Evolutionary conservation across 2,888 invertebrate genomes (phyloP).

Genomic region (Heliconius erato): DNA sequence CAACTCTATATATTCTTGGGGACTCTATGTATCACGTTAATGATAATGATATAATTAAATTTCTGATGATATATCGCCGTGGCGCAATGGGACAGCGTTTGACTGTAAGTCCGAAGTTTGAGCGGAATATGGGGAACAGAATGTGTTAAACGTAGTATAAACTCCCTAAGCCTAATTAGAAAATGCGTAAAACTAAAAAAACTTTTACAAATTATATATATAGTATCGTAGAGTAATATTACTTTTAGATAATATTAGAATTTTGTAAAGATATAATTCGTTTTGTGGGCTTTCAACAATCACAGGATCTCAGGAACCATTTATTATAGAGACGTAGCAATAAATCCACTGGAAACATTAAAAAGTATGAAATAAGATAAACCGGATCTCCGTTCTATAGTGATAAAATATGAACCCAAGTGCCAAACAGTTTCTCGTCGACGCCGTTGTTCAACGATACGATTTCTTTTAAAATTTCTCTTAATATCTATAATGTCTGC

Average conservation of each 20-base stretch:
- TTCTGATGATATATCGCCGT: too few relatives aligned
- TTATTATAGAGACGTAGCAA: conserved; percentile 68
- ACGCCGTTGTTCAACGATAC: conserved; percentile 38
- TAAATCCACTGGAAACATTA: conserved; percentile 64
- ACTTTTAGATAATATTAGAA: neutral
- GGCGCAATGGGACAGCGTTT: too few relatives aligned
- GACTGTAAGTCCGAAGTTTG: neutral
- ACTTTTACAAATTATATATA: neutral
- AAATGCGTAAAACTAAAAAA: neutral
- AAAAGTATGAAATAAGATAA: conserved; percentile 60
- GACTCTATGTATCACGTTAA: too few relatives aligned
- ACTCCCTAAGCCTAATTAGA: neutral
- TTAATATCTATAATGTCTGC: conserved; percentile 22
- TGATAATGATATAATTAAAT: too few relatives aligned
- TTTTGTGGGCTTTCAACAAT: conserved; percentile 38
- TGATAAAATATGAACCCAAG: conserved; percentile 49
- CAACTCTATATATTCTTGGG: too few relatives aligned
- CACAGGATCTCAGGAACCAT: conserved; percentile 58
- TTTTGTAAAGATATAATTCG: neutral
- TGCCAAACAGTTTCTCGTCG: conserved; percentile 49
- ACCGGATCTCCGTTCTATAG: conserved; percentile 58
- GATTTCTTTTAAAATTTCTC: conserved; percentile 51
- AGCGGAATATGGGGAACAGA: neutral
- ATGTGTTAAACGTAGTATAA: neutral
- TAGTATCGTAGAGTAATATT: neutral